Evolutionary conservation across 2,797 vertebrate genomes (phyloP).

Genomic region (Phataginus tetradactyla): DNA sequence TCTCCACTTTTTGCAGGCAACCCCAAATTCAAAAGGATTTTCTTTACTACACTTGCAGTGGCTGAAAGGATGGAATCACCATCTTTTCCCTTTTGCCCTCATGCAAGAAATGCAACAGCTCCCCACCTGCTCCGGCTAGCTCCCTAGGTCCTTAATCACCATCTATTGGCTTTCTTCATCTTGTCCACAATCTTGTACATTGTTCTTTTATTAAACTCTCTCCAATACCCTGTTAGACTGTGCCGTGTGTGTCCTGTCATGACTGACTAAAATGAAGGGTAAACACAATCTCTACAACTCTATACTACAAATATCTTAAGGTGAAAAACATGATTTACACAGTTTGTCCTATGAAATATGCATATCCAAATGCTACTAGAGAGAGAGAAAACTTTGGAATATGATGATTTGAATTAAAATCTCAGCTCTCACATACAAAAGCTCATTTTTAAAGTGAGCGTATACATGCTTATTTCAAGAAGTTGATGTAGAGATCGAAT

Average conservation of each 20-base stretch:
- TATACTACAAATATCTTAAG: not conserved
- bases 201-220: not conserved
- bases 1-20: not conserved
- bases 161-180: not conserved
- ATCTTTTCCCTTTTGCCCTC: not conserved
- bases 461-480: not conserved
- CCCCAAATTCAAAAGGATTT: not conserved
- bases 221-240: not conserved
- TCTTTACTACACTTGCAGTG: not conserved
- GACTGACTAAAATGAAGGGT: not conserved
- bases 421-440: not conserved
- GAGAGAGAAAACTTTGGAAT: not conserved
- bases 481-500: not conserved
- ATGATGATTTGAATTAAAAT: not conserved
- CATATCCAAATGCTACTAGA: not conserved
- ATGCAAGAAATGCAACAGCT: not conserved
- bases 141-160: not conserved
- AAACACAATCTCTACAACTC: not conserved
- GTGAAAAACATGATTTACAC: not conserved
- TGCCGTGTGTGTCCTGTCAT: not conserved
- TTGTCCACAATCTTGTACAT: not conserved
- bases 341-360: not conserved
- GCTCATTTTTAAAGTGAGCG: not conserved
- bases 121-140: not conserved
- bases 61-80: not conserved